Evolutionary conservation across 1,140 invertebrate genomes (phyloP), one percentile per base, ranked within the genome.

Genomic region (Sycophila sp.): DNA sequence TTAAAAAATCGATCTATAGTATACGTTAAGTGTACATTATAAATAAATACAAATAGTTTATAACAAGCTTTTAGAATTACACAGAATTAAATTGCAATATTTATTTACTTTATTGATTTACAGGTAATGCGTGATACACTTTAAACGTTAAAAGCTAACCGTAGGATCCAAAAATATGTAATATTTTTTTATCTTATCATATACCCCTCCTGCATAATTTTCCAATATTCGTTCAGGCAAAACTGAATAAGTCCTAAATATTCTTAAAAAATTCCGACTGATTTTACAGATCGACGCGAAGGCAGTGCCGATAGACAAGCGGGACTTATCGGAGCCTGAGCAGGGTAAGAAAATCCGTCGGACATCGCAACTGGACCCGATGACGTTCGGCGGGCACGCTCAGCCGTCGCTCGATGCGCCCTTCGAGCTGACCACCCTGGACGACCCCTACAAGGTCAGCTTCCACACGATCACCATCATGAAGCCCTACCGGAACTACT

Each of bases 401-500:
- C 87, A 89, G 28, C 92, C 93, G 0, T 87, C 90, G 13, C 88
- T 94, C 11, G 92, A 95, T 40, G 87, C 91, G 8, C 91, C 93
- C 0, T 99, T 97, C 85, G 94, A 97, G 83, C 90, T 95, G 0
- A 96, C 94, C 0, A 89, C 96, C 36, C 92, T 92, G 71, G 96
- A 98, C 77, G 89, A 96, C 34, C 92, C 92, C 67, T 96, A 98
- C 77, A 96, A 95, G 81, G 96, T 97, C 91, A 91, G 93, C 74
- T 98, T 97, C 84, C 94, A 98, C 85, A 92, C 96, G 3, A 98
- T 98, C 68, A 96, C 94, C 5, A 94, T 96, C 73, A 96, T 97
- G 94, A 95, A 95, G 86, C 91, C 92, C 0, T 99, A 96, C 85
- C 94, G 97, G 76, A 94, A 96, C 80, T 98, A 96, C 78, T 98